Percentiles rank a stretch among this genome's conserved stretches.
These are phyloP conservation scores for Saccopteryx bilineata DNA, from an alignment of 2,113 vertebrate species.

Conservation along the genomic window DNA sequence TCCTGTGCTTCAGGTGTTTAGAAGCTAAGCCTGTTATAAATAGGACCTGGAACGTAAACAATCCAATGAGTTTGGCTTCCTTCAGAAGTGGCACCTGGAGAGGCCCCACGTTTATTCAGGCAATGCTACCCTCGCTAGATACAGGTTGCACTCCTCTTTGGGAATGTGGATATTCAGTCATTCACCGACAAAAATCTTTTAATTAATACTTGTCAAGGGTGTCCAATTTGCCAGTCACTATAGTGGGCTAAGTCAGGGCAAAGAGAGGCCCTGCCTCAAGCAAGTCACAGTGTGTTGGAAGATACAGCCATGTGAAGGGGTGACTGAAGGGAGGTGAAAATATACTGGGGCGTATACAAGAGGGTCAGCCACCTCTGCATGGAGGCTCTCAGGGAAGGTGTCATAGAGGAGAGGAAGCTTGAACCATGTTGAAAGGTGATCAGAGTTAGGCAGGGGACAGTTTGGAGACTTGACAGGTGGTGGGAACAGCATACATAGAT, in stretches of 20 bases:
- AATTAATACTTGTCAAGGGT: neutral
- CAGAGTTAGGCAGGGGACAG: neutral
- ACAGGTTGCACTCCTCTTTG: neutral
- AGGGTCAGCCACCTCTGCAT: too few relatives aligned
- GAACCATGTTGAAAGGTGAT: neutral
- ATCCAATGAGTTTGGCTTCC: neutral
- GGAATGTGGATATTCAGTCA: neutral
- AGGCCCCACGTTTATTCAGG: neutral
- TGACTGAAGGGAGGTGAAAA: too few relatives aligned
- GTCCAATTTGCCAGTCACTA: neutral
- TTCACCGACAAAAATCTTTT: slow-evolving; percentile 3
- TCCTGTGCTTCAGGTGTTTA: neutral
- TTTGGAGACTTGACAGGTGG: neutral
- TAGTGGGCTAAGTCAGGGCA: neutral
- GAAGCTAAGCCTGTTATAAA: slow-evolving; percentile 27
- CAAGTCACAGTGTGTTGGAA: neutral
- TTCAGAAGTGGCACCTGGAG: neutral
- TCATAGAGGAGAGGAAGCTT: neutral
- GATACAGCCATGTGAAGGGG: neutral
- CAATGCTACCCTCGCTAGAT: neutral
- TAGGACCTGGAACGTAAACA: neutral
- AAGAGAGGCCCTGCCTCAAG: neutral
- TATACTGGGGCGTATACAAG: too few relatives aligned
- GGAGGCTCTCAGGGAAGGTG: neutral
- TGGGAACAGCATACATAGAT: neutral